A percentile compares a stretch with the other conserved stretches of the same genome.
Evolutionary conservation across 2,888 invertebrate species (phyloP).

Genomic region (Eulithis prunata): DNA sequence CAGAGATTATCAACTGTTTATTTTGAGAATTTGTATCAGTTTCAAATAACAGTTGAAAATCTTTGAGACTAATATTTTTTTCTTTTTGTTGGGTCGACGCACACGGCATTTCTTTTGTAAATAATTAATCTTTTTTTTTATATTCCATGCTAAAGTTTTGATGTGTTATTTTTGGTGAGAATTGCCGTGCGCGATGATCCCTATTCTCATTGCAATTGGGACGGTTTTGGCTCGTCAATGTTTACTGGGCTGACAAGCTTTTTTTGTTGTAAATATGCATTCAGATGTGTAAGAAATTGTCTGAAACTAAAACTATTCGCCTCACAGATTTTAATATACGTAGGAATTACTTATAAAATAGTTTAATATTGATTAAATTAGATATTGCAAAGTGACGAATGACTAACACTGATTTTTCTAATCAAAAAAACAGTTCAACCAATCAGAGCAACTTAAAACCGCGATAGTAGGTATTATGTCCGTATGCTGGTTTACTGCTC

Average conservation of each 20-base stretch:
- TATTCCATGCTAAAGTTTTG: slow-evolving; percentile 2
- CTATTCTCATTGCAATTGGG: slow-evolving; percentile 38
- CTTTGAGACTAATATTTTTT: slow-evolving; percentile 23
- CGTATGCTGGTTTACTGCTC: too few species aligned
- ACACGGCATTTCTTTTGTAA: slow-evolving; percentile 25
- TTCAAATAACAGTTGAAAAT: slow-evolving; percentile 1
- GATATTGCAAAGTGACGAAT: background rate
- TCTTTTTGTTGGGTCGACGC: slow-evolving; percentile 20
- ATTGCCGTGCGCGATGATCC: slow-evolving; percentile 27
- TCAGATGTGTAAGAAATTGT: slow-evolving; percentile 4
- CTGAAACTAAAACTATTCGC: slow-evolving; percentile 20
- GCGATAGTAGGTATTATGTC: too few species aligned
- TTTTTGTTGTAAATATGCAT: slow-evolving; percentile 24
- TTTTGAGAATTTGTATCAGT: background rate
- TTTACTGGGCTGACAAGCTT: slow-evolving; percentile 24
- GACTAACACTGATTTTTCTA: slow-evolving; percentile 7
- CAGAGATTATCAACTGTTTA: slow-evolving; percentile 3
- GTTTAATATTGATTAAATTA: slow-evolving; percentile 12
- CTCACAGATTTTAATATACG: slow-evolving; percentile 21
- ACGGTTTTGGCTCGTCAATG: slow-evolving; percentile 52
- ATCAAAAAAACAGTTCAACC: background rate
- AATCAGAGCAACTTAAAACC: background rate
- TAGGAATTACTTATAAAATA: slow-evolving; percentile 14
- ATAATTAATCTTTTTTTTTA: slow-evolving; percentile 12
- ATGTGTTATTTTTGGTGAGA: slow-evolving; percentile 3